Evolutionary conservation across 2,797 vertebrate genomes (phyloP).

Genomic region (Peromyscus attwateri): DNA sequence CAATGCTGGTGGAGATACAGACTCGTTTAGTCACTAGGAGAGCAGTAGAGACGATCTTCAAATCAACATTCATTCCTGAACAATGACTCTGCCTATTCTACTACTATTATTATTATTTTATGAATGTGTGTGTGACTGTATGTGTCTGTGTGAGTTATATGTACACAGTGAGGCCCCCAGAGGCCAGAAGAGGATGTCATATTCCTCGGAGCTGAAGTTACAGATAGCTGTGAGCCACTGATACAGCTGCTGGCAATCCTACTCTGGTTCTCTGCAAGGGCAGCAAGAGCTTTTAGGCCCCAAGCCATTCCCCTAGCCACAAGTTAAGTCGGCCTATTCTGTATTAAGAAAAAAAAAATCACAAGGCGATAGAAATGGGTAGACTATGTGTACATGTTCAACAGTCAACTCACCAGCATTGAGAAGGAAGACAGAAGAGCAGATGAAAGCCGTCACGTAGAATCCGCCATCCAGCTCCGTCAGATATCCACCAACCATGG

Average conservation of each 20-base stretch:
- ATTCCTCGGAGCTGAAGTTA: background rate
- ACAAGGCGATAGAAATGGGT: background rate
- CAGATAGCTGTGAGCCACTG: background rate
- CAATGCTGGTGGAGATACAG: background rate
- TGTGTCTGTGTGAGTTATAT: background rate
- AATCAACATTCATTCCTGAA: background rate
- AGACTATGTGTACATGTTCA: background rate
- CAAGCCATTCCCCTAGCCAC: background rate
- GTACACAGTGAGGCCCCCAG: background rate
- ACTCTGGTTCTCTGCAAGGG: background rate
- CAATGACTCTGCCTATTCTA: background rate
- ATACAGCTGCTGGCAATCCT: background rate
- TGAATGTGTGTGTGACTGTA: background rate
- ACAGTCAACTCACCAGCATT: slow-evolving; percentile 92
- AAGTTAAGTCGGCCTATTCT: background rate
- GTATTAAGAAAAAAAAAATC: background rate
- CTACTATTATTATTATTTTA: background rate
- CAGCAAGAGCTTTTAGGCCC: background rate
- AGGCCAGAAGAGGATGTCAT: background rate
- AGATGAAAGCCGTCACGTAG: slow-evolving; percentile 93
- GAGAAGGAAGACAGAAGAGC: slow-evolving; percentile 94
- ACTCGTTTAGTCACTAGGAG: accelerated
- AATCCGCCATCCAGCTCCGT: slow-evolving; percentile 95
- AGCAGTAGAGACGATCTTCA: background rate
- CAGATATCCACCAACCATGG: slow-evolving; percentile 96